Evolutionary conservation across 2,888 invertebrate genomes (phyloP).

Genomic region (Cephus runcator): DNA sequence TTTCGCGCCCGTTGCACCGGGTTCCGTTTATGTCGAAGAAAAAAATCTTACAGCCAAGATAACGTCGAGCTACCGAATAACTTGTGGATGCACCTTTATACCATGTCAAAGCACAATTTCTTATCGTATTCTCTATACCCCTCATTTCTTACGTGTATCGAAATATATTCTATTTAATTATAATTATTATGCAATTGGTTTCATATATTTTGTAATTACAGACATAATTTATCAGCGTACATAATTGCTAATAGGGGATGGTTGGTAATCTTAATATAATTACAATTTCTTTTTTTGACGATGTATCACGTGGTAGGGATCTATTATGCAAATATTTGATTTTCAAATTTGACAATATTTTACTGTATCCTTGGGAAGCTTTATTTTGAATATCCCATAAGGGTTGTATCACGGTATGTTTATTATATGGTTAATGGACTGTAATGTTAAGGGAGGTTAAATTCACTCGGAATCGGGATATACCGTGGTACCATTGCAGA

Average conservation of each 20-base stretch:
- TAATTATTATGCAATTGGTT: neutral
- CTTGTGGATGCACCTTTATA: neutral
- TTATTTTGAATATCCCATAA: neutral
- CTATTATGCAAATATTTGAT: neutral
- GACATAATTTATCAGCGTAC: neutral
- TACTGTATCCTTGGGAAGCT: neutral
- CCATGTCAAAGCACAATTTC: neutral
- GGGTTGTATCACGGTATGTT: neutral
- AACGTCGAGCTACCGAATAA: neutral
- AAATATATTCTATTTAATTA: neutral
- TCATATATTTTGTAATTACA: neutral
- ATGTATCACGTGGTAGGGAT: neutral
- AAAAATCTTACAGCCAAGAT: neutral
- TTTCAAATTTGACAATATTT: neutral
- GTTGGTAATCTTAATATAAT: neutral
- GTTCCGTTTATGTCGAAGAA: neutral
- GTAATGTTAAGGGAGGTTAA: conserved; percentile 32
- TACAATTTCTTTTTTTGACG: neutral
- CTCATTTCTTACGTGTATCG: neutral
- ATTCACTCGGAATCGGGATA: conserved; percentile 45
- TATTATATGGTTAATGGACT: neutral
- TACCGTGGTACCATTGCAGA: conserved; percentile 12
- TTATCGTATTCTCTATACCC: neutral
- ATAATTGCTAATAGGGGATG: neutral
- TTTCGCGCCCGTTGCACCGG: conserved; percentile 18